These are phyloP conservation scores for Drosophila tropicalis DNA, from an alignment of 1,140 invertebrate species.

Conservation along the genomic window DNA sequence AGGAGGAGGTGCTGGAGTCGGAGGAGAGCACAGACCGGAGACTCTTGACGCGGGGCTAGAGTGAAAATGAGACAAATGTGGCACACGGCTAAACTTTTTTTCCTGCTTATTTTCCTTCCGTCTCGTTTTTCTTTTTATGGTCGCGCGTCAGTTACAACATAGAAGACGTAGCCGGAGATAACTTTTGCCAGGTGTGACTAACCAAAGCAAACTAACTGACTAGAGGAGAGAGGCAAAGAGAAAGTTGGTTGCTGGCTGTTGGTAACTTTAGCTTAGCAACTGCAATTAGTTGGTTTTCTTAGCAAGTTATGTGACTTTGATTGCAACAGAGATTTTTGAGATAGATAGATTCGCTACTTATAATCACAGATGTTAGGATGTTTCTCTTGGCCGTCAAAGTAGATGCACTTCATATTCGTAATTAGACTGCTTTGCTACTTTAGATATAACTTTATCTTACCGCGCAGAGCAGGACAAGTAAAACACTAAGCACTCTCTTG, in stretches of 20 bases:
- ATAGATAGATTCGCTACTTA: not conserved
- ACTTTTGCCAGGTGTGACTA: conserved; percentile 4
- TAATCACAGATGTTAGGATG: not conserved
- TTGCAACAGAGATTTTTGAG: not conserved
- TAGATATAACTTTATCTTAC: not conserved
- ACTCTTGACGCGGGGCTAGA: conserved; percentile 51
- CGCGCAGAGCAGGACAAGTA: conserved; percentile 42
- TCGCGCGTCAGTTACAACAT: not conserved
- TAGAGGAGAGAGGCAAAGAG: no score
- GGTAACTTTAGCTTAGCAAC: conserved; percentile 13
- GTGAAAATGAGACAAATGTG: conserved; percentile 69
- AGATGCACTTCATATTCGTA: conserved; percentile 15
- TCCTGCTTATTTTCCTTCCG: not conserved
- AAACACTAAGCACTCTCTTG: conserved; percentile 36
- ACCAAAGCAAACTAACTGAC: not conserved
- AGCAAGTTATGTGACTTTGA: conserved; percentile 18
- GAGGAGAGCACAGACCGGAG: conserved; percentile 27
- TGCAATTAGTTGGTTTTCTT: conserved; percentile 62
- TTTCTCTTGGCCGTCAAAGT: not conserved
- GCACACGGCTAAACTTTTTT: conserved; percentile 26
- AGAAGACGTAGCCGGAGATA: not conserved
- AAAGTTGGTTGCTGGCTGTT: no score
- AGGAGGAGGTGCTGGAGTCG: no score
- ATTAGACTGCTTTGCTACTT: conserved; percentile 11
- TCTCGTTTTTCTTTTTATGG: conserved; percentile 43